A percentile compares a stretch with the other conserved stretches of the same genome.
phyloP scores from a whole-genome alignment of 2,888 invertebrate species.

The Eristalis pertinax region DNA sequence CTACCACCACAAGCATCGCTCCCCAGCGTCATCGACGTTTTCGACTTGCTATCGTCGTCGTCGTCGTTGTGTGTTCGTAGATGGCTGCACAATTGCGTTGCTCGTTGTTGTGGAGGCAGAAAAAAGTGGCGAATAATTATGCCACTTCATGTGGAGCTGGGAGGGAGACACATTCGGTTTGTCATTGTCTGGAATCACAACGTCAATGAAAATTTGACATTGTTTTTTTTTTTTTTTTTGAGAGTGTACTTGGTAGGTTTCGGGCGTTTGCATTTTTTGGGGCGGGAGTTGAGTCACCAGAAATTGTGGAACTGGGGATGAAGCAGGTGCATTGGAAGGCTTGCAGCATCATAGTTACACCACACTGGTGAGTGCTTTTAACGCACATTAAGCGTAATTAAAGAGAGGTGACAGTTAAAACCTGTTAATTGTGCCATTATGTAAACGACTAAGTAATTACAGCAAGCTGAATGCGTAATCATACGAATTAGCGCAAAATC shows the following conservation, averaged over 20 bases:
- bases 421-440: too few species aligned
- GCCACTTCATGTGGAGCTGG: slow-evolving; percentile 27
- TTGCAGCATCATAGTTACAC: too few species aligned
- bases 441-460: too few species aligned
- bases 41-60: slow-evolving; percentile 5
- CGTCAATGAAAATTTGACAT: slow-evolving; percentile 43
- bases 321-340: neutral
- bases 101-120: slow-evolving; percentile 34
- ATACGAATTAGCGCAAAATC: too few species aligned
- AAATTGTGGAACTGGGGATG: neutral
- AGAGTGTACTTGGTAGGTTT: neutral
- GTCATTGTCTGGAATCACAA: slow-evolving; percentile 38
- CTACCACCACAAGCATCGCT: neutral
- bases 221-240: neutral
- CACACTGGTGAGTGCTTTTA: too few species aligned
- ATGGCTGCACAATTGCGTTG: slow-evolving; percentile 54
- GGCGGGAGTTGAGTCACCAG: too few species aligned
- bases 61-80: slow-evolving; percentile 41
- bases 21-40: neutral
- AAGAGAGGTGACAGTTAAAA: too few species aligned
- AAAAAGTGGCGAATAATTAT: slow-evolving; percentile 52
- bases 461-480: too few species aligned
- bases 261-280: neutral
- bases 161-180: neutral
- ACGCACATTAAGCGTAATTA: too few species aligned